Conservation (phyloP, 2,797 vertebrate species). For the Lacerta bilineata region DNA sequence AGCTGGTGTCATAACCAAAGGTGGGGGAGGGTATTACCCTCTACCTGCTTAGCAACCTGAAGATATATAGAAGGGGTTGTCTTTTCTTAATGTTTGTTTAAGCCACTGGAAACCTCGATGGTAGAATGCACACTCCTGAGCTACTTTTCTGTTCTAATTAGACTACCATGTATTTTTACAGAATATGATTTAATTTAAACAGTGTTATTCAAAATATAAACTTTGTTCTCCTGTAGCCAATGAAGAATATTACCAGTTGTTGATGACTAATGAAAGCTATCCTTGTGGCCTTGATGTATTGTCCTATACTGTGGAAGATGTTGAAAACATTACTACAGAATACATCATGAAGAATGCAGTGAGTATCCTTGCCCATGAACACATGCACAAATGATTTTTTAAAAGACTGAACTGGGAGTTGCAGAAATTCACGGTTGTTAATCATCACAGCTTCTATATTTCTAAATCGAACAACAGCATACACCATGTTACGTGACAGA, state of each 20-base stretch:
- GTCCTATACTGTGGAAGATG: conserved; percentile 90
- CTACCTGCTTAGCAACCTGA: neutral
- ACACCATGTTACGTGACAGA: neutral
- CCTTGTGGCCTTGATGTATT: conserved; percentile 86
- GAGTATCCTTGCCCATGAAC: conserved; percentile 65
- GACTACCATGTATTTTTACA: neutral
- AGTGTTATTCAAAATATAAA: neutral
- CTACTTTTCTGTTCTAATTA: neutral
- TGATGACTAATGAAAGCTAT: conserved; percentile 89
- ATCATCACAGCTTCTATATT: neutral
- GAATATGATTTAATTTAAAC: neutral
- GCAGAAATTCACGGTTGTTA: neutral
- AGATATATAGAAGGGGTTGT: neutral
- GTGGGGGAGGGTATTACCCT: neutral
- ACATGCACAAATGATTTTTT: neutral
- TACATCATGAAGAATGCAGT: conserved; percentile 92
- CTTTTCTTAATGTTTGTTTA: neutral
- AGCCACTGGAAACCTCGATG: neutral
- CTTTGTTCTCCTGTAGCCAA: conserved; percentile 82
- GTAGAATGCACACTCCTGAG: neutral
- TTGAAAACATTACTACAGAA: conserved; percentile 91
- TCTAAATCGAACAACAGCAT: neutral
- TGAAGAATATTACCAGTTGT: conserved; percentile 94
- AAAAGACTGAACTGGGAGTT: neutral
- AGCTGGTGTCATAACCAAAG: neutral